phyloP scores from a whole-genome alignment of 2,113 vertebrate genomes.

The Poeciliopsis occidentalis region DNA sequence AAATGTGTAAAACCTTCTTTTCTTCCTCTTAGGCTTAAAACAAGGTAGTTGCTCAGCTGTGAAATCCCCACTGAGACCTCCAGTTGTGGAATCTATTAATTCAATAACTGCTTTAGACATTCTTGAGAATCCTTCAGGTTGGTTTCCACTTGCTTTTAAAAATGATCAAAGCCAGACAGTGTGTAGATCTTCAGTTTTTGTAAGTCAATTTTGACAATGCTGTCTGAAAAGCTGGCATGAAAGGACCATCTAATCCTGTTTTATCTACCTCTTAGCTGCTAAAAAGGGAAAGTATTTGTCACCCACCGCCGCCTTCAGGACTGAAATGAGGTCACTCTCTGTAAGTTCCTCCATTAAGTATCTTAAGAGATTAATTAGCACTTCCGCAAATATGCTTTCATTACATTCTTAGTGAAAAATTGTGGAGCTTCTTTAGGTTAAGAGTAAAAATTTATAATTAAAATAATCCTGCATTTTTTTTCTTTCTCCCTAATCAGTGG shows the following conservation, averaged over 20 bases:
- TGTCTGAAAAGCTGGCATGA: slow-evolving; percentile 58
- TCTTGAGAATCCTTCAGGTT: slow-evolving; percentile 55
- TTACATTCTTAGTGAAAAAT: slow-evolving; percentile 50
- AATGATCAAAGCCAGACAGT: slow-evolving; percentile 4
- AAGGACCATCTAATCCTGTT: slow-evolving; percentile 73
- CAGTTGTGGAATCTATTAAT: slow-evolving; percentile 54
- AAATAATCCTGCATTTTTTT: slow-evolving; percentile 21
- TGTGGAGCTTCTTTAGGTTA: slow-evolving; percentile 56
- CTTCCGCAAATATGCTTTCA: slow-evolving; percentile 69
- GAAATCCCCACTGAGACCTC: slow-evolving; percentile 52
- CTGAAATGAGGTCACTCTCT: slow-evolving; percentile 74
- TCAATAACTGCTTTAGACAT: slow-evolving; percentile 31
- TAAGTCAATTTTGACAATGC: slow-evolving; percentile 60
- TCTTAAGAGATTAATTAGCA: slow-evolving; percentile 80
- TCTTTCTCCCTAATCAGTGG: slow-evolving; percentile 61
- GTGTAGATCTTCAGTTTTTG: slow-evolving; percentile 40
- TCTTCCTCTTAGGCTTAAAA: slow-evolving; percentile 44
- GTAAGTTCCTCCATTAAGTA: slow-evolving; percentile 79
- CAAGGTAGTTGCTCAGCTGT: slow-evolving; percentile 41
- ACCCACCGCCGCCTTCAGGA: slow-evolving; percentile 66
- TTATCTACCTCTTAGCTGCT: slow-evolving; percentile 76
- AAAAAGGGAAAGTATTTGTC: slow-evolving; percentile 76
- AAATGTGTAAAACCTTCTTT: slow-evolving; percentile 24
- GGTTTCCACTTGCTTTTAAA: slow-evolving; percentile 6
- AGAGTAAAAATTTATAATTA: slow-evolving; percentile 43